Conservation (phyloP, 1,140 invertebrate genomes). For the Penaeus vannamei region DNA sequence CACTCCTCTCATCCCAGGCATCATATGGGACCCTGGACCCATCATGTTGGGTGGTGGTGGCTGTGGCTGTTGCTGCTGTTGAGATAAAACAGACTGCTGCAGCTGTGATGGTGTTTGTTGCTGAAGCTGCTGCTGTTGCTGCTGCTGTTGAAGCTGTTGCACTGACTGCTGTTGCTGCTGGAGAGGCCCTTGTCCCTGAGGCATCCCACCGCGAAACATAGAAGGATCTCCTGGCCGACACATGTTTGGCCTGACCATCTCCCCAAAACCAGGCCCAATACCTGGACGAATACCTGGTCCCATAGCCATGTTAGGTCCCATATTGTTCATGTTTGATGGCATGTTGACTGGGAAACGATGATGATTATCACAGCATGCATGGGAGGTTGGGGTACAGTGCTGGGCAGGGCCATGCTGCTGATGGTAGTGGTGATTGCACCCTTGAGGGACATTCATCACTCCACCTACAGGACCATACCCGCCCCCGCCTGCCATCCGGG, state of each 20-base stretch:
- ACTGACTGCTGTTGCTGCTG: conserved; percentile 24
- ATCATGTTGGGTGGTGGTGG: conserved; percentile 28
- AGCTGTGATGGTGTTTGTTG: conserved; percentile 35
- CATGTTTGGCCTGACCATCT: conserved; percentile 55
- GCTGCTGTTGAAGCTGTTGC: conserved; percentile 7
- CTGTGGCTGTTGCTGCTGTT: not conserved
- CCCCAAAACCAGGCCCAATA: conserved; percentile 53
- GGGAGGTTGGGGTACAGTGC: conserved; percentile 40
- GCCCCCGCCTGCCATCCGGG: conserved; percentile 25
- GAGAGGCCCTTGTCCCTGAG: conserved; percentile 46
- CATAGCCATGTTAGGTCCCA: conserved; percentile 55
- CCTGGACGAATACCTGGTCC: conserved; percentile 16
- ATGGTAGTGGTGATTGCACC: conserved; percentile 50
- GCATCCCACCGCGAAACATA: conserved; percentile 51
- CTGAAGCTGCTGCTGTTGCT: conserved; percentile 32
- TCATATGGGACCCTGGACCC: conserved; percentile 49
- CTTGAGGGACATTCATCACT: conserved; percentile 13
- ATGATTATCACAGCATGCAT: conserved; percentile 51
- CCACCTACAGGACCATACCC: conserved; percentile 39
- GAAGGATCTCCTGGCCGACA: conserved; percentile 56
- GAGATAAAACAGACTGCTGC: not conserved
- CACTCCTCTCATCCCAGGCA: conserved; percentile 51
- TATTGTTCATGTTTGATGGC: conserved; percentile 54
- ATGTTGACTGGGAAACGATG: conserved; percentile 50
- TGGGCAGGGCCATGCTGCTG: conserved; percentile 39